These are phyloP conservation scores for Brachionus sp. DNA, from an alignment of 1,140 invertebrate genomes.

Conservation along the genomic window DNA sequence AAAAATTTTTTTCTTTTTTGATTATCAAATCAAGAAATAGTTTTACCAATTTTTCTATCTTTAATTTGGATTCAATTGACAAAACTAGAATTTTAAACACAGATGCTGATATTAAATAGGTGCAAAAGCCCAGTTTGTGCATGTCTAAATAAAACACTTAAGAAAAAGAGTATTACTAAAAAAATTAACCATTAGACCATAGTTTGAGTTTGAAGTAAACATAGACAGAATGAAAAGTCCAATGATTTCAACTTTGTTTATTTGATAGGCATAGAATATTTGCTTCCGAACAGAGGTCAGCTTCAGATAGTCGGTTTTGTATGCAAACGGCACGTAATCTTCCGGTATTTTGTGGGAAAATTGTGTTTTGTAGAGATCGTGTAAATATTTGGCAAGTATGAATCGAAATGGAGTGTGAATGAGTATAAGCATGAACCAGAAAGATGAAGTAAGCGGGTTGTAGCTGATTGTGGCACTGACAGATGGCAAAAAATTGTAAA, in stretches of 20 bases:
- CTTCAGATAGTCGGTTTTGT: background rate
- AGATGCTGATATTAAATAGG: background rate
- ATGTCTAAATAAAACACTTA: background rate
- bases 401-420: slow-evolving; percentile 38
- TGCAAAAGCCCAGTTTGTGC: slow-evolving; percentile 27
- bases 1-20: background rate
- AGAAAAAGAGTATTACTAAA: background rate
- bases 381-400: slow-evolving; percentile 7
- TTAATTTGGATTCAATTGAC: background rate
- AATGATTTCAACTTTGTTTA: slow-evolving; percentile 30
- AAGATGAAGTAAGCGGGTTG: background rate
- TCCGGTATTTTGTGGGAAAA: background rate
- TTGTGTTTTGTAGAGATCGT: slow-evolving; percentile 17
- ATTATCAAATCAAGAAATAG: background rate
- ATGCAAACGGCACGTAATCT: background rate
- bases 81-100: background rate
- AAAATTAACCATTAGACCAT: background rate
- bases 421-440: slow-evolving; percentile 31
- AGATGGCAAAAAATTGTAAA: slow-evolving; percentile 35
- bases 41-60: slow-evolving; percentile 33
- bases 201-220: slow-evolving; percentile 30
- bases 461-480: slow-evolving; percentile 40
- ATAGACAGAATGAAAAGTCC: slow-evolving; percentile 19
- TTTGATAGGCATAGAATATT: slow-evolving; percentile 9
- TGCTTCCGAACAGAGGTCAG: background rate